These are phyloP conservation scores for Trachelus iudaicus DNA, from an alignment of 2,888 invertebrate genomes.

Conservation along the genomic window DNA sequence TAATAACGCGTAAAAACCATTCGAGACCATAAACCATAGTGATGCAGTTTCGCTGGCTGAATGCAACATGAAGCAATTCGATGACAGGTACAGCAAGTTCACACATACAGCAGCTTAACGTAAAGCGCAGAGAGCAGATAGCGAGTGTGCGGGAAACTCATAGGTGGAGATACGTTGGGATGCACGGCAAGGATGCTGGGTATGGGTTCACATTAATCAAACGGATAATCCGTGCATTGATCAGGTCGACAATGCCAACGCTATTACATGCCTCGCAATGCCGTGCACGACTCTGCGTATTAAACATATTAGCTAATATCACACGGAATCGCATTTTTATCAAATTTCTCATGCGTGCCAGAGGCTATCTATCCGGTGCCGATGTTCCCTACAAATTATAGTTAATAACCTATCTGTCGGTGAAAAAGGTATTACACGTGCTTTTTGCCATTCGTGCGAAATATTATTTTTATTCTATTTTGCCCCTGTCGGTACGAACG, in stretches of 20 bases:
- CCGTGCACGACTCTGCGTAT: slow-evolving; percentile 15
- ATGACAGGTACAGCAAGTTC: slow-evolving; percentile 32
- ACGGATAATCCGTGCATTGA: slow-evolving; percentile 43
- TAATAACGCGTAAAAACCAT: slow-evolving; percentile 42
- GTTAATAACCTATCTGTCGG: neutral
- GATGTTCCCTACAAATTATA: neutral
- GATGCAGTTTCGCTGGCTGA: slow-evolving; percentile 37
- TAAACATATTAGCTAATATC: slow-evolving; percentile 26
- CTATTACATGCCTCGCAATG: slow-evolving; percentile 32
- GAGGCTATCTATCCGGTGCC: neutral
- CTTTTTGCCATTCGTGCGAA: neutral
- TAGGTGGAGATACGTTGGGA: slow-evolving; percentile 9
- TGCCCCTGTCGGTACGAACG: neutral
- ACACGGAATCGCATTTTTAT: neutral
- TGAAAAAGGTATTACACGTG: neutral
- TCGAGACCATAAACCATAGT: slow-evolving; percentile 35
- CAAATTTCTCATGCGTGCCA: neutral
- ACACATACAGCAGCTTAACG: slow-evolving; percentile 7
- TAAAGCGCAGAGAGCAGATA: slow-evolving; percentile 12
- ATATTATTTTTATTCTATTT: neutral
- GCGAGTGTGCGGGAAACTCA: neutral
- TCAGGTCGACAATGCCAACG: slow-evolving; percentile 42
- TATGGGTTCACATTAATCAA: slow-evolving; percentile 45
- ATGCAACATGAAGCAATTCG: slow-evolving; percentile 36
- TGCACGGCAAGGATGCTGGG: neutral